Evolutionary conservation across 2,113 vertebrate species (phyloP).

Genomic region (Macquaria ambigua): DNA sequence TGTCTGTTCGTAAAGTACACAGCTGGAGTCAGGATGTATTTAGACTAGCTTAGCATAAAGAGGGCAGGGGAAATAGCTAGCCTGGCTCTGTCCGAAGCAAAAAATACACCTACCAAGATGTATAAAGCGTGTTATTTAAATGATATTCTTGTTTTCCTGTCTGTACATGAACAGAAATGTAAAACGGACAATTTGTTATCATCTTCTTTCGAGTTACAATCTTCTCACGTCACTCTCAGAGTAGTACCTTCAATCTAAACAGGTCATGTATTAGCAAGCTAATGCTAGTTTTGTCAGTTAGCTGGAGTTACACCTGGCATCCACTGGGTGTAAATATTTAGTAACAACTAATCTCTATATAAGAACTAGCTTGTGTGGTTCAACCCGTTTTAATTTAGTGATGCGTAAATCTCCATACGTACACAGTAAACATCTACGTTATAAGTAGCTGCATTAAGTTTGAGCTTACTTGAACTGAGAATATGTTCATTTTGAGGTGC

Average conservation of each 20-base stretch:
- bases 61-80: too few species aligned
- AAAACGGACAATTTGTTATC: neutral
- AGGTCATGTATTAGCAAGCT: too few species aligned
- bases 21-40: neutral
- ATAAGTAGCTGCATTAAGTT: neutral
- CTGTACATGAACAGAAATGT: neutral
- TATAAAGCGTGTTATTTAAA: neutral
- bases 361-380: neutral
- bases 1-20: neutral
- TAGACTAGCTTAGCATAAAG: neutral
- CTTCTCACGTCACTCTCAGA: neutral
- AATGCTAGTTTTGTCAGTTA: neutral
- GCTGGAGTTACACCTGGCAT: neutral
- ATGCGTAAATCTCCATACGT: neutral
- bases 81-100: neutral
- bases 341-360: neutral
- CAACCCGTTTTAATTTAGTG: neutral
- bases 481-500: neutral
- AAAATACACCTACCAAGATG: neutral
- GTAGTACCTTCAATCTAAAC: too few species aligned
- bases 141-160: neutral
- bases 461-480: neutral
- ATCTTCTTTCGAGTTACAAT: neutral
- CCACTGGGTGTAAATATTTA: neutral
- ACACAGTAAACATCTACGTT: neutral